Conservation (phyloP, 2,888 invertebrate species). For the Microdon myrmicae region DNA sequence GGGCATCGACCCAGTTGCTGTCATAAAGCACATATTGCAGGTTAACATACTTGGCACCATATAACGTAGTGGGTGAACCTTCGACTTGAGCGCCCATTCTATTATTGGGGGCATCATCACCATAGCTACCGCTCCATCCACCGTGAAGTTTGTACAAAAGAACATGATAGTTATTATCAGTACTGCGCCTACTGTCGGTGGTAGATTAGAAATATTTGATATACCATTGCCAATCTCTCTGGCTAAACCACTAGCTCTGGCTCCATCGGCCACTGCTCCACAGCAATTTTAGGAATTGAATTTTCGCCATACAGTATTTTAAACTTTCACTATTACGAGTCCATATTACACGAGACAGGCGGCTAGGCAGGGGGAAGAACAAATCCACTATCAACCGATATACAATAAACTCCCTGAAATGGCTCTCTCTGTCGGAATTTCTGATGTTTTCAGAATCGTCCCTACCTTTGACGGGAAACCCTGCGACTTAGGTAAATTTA, state of each 20-base stretch:
- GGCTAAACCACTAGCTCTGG: constrained; percentile 11
- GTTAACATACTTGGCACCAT: constrained; percentile 1
- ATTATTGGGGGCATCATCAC: constrained; percentile 17
- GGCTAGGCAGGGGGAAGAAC: no score
- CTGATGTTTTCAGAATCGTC: no score
- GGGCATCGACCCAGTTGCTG: constrained; percentile 19
- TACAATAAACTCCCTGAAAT: no score
- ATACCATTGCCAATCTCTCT: constrained; percentile 3
- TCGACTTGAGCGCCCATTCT: constrained; percentile 10
- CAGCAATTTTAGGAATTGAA: constrained; percentile 11
- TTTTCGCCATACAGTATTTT: no score
- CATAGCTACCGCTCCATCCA: background rate
- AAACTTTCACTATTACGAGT: no score
- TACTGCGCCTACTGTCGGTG: constrained; percentile 2
- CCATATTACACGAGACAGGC: no score
- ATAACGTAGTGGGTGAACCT: constrained; percentile 20
- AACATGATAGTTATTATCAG: background rate
- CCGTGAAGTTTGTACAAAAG: constrained; percentile 17
- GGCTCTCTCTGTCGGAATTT: no score
- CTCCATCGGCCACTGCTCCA: constrained; percentile 13
- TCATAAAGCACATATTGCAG: constrained; percentile 13
- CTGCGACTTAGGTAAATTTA: no score
- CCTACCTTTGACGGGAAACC: no score
- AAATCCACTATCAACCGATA: no score
- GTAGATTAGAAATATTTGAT: background rate